Evolutionary conservation across 2,888 invertebrate species (phyloP).

Genomic region (Loripinus fragilis): DNA sequence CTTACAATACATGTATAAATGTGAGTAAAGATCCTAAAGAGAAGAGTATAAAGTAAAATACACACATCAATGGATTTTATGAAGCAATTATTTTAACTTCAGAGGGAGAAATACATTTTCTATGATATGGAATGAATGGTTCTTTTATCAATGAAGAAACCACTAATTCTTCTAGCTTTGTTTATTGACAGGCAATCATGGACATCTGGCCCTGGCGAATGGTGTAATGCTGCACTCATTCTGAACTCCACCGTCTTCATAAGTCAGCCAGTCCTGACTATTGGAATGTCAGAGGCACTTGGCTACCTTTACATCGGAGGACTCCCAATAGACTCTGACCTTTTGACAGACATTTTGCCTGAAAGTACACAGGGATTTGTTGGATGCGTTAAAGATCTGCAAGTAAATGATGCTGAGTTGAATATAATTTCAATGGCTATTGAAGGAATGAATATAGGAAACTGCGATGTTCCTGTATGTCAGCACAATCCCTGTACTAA

Average conservation of each 20-base stretch:
- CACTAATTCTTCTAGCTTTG: too few species aligned
- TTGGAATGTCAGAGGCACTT: conserved; percentile 16
- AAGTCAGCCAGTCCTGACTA: conserved; percentile 26
- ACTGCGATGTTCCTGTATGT: conserved; percentile 51
- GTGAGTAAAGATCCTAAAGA: too few species aligned
- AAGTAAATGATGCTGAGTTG: conserved; percentile 35
- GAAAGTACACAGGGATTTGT: conserved; percentile 31
- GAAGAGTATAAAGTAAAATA: too few species aligned
- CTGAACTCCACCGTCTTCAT: conserved; percentile 25
- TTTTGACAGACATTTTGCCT: not conserved
- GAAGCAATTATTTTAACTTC: too few species aligned
- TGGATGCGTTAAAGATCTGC: conserved; percentile 42
- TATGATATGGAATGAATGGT: too few species aligned
- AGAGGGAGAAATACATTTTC: too few species aligned
- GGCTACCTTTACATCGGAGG: conserved; percentile 37
- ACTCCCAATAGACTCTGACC: conserved; percentile 21
- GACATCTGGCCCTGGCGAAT: conserved; percentile 34
- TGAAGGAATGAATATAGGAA: conserved; percentile 38
- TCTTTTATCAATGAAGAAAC: too few species aligned
- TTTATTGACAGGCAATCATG: conserved; percentile 38
- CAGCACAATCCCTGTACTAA: conserved; percentile 43
- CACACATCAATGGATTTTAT: too few species aligned
- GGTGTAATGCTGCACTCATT: conserved; percentile 42
- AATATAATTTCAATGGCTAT: conserved; percentile 32
- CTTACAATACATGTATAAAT: too few species aligned